Evolutionary conservation across 1,140 invertebrate species (phyloP), one percentile per base, ranked within the genome.

Genomic region (Pseudomyrmex cubaensis): DNA sequence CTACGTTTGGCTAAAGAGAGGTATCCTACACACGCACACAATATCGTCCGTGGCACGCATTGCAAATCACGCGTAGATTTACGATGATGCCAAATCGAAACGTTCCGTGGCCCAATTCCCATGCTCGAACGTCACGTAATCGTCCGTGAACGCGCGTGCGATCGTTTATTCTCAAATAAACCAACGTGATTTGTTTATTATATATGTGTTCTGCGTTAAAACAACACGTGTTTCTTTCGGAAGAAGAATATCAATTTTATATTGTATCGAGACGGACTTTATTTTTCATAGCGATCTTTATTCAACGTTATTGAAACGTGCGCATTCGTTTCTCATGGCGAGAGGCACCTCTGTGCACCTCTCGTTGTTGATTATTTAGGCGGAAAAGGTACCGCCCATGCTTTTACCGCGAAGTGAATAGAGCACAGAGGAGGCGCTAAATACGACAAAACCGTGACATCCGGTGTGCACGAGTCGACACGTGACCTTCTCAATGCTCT

Each of bases 401-500:
- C 87, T 91, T 92, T 91, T 90, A 90, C 89, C 82, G 54, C 84
- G 74, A 72, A 52, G 56, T 89, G 90, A 90, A 92, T 90, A 78
- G 83, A 22, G 64, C 64, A 83, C 82, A 88, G 83, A 89, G 90
- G 82, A 92, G 89, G 90, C 85, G 89, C 82, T 92, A 92, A 92
- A 89, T 87, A 87, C 83, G 86, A 92, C 92, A 91, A 93, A 93
- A 90, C 90, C 87, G 85, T 90, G 88, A 91, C 92, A 91, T 93
- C 92, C 92, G 92, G 92, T 82, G 64, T 86, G 82, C 92, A 92
- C 90, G 91, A 84, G 92, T 86, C 90, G 91, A 85, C 93, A 93
- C 92, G 92, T 91, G 92, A 92, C 92, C 87, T 85, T 74, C 74
- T 91, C 83, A 90, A 85, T 89, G 82, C 85, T 83, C 78, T 82